Percentiles rank a stretch among this genome's conserved stretches.
These are phyloP conservation scores for Drosophila repletoides DNA, from an alignment of 1,140 invertebrate species.

Conservation along the genomic window DNA sequence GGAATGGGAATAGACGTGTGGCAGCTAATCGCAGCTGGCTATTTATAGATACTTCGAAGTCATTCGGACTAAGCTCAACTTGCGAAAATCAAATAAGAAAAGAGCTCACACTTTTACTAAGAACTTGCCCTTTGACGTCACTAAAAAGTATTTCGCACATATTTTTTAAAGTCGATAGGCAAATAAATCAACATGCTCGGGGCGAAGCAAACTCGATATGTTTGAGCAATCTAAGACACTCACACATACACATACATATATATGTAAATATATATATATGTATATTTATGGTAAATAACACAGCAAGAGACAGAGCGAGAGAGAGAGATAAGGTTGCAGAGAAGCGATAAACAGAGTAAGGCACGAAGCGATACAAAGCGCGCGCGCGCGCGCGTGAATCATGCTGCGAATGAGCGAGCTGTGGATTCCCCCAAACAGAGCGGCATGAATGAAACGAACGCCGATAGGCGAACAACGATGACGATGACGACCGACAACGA, in stretches of 20 bases:
- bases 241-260: not conserved
- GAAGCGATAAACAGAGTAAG: no score
- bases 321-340: not conserved
- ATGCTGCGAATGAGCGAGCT: slow-evolving; percentile 32
- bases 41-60: slow-evolving; percentile 20
- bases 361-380: slow-evolving; percentile 14
- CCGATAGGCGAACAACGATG: slow-evolving; percentile 23
- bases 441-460: slow-evolving; percentile 61
- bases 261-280: not conserved
- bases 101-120: not conserved
- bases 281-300: not conserved
- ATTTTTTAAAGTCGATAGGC: slow-evolving; percentile 22
- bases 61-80: not conserved
- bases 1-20: slow-evolving; percentile 5
- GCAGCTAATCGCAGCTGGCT: slow-evolving; percentile 5
- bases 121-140: slow-evolving; percentile 55
- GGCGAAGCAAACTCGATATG: not conserved
- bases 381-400: slow-evolving; percentile 32
- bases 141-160: slow-evolving; percentile 33
- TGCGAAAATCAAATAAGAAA: not conserved
- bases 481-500: slow-evolving; percentile 14
- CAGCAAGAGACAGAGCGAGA: not conserved
- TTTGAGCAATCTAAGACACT: slow-evolving; percentile 13
- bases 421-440: slow-evolving; percentile 45
- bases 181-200: no score